A percentile compares a stretch with the other conserved stretches of the same genome.
phyloP scores from a whole-genome alignment of 2,113 vertebrate genomes.

The Tachycineta bicolor region DNA sequence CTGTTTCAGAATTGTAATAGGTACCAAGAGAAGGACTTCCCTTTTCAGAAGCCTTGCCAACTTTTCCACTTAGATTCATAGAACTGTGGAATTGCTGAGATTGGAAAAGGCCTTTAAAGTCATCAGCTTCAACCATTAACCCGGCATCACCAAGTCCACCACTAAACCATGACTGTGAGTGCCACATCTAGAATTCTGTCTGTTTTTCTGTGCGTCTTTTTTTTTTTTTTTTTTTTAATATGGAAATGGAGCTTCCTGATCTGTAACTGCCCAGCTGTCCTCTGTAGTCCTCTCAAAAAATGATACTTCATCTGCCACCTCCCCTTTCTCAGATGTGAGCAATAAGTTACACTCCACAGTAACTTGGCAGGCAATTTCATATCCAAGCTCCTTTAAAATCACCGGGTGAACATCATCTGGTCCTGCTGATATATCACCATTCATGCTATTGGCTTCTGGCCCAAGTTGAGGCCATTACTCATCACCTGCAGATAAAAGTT shows the following conservation, averaged over 20 bases:
- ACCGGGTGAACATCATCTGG: not conserved
- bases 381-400: not conserved
- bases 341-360: not conserved
- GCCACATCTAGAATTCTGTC: not conserved
- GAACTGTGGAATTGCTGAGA: not conserved
- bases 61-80: not conserved
- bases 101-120: not conserved
- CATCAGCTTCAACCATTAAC: not conserved
- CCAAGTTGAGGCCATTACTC: not conserved
- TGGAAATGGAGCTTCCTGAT: not conserved
- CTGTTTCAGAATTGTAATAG: not conserved
- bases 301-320: not conserved
- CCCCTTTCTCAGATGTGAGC: not conserved
- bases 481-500: not conserved
- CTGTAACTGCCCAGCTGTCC: not conserved
- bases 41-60: not conserved
- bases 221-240: not conserved
- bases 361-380: not conserved
- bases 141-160: rapidly evolving
- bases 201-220: not conserved
- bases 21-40: not conserved
- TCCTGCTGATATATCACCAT: not conserved
- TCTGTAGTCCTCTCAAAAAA: not conserved
- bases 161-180: not conserved
- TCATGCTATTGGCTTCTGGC: not conserved